phyloP scores from a whole-genome alignment of 1,140 invertebrate species.

The Copidosoma floridanum region DNA sequence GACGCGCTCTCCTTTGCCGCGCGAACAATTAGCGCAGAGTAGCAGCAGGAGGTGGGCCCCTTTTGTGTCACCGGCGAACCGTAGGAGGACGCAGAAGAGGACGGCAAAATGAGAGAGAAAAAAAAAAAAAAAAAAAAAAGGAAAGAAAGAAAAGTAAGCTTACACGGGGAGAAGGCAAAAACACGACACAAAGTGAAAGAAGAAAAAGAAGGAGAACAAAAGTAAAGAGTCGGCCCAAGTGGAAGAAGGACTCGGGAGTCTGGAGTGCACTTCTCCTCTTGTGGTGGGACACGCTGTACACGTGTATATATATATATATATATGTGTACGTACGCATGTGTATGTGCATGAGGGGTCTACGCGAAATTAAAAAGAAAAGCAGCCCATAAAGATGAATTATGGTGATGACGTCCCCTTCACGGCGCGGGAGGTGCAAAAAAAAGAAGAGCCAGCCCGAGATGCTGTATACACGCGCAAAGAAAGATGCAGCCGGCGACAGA shows the following conservation, averaged over 20 bases:
- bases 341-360: too few relatives aligned
- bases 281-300: too few relatives aligned
- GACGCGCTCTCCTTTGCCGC: slow-evolving; percentile 19
- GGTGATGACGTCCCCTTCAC: slow-evolving; percentile 29
- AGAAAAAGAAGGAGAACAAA: slow-evolving; percentile 1
- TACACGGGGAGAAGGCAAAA: not conserved
- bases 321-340: slow-evolving; percentile 4
- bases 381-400: slow-evolving; percentile 35
- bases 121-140: slow-evolving; percentile 4
- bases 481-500: too few relatives aligned
- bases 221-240: too few relatives aligned
- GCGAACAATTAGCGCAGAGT: slow-evolving; percentile 12
- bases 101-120: not conserved
- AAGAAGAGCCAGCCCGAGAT: slow-evolving; percentile 2
- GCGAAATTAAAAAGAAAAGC: slow-evolving; percentile 28
- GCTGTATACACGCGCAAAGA: not conserved
- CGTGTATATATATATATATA: too few relatives aligned
- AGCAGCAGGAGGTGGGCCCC: not conserved
- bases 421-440: slow-evolving; percentile 5
- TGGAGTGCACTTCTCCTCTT: too few relatives aligned
- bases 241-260: too few relatives aligned
- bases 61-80: slow-evolving; percentile 25
- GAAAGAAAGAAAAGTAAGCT: not conserved
- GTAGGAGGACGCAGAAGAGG: slow-evolving; percentile 12
- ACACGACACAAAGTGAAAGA: too few relatives aligned